Evolutionary conservation across 1,140 invertebrate species (phyloP).

Genomic region (Heliothis subflexa): DNA sequence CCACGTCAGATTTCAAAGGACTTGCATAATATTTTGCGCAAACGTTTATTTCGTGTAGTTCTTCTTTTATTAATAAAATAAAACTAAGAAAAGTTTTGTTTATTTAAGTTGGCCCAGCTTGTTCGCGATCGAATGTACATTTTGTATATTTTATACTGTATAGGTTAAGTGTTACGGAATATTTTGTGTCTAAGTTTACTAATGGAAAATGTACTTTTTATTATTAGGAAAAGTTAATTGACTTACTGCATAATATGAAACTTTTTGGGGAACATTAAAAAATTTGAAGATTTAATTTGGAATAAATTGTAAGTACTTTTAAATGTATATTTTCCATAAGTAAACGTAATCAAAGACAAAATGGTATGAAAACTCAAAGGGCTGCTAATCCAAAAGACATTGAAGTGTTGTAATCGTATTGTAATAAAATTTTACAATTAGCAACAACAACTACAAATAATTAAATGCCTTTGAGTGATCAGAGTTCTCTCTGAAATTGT

Average conservation of each 20-base stretch:
- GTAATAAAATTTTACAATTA: constrained; percentile 17
- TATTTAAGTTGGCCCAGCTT: constrained; percentile 38
- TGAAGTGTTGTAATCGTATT: constrained; percentile 15
- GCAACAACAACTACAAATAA: constrained; percentile 15
- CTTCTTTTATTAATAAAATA: constrained; percentile 25
- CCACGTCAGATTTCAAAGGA: constrained; percentile 15
- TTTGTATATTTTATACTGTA: constrained; percentile 55
- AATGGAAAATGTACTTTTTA: constrained; percentile 19
- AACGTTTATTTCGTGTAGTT: constrained; percentile 11
- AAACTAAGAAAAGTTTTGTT: constrained; percentile 38
- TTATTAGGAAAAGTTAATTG: neutral
- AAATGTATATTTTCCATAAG: constrained; percentile 25
- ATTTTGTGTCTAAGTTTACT: constrained; percentile 48
- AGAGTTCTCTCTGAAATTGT: constrained; percentile 18
- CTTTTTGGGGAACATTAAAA: neutral
- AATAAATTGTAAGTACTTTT: constrained; percentile 10
- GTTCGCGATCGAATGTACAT: constrained; percentile 53
- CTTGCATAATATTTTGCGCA: constrained; percentile 38
- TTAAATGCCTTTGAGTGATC: neutral
- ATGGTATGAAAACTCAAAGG: constrained; percentile 33
- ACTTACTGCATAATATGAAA: constrained; percentile 22
- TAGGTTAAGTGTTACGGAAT: constrained; percentile 43
- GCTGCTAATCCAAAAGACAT: constrained; percentile 40
- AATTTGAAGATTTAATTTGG: neutral
- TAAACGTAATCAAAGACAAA: constrained; percentile 29